These are phyloP conservation scores for Cephus runcator DNA, from an alignment of 2,888 invertebrate species.

Conservation along the genomic window DNA sequence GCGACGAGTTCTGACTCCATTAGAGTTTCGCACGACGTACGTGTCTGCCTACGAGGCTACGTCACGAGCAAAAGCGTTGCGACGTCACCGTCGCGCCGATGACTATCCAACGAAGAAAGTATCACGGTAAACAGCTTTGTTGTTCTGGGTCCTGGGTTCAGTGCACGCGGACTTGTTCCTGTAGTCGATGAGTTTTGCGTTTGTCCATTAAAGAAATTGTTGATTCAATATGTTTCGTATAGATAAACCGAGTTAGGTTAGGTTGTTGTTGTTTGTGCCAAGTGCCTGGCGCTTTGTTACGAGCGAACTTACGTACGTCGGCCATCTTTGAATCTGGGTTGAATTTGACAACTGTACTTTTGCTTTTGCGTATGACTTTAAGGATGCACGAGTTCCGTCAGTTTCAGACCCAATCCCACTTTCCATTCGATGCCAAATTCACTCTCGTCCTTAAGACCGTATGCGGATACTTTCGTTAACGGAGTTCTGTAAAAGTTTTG, in stretches of 20 bases:
- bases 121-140: conserved; percentile 55
- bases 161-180: not conserved
- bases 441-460: conserved; percentile 33
- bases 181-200: not conserved
- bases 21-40: not conserved
- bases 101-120: conserved; percentile 38
- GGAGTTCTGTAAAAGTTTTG: not conserved
- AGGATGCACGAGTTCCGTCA: not conserved
- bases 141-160: conserved; percentile 49
- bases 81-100: conserved; percentile 2
- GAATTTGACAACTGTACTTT: not conserved
- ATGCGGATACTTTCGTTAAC: not conserved
- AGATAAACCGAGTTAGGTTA: not conserved
- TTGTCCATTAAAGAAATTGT: not conserved
- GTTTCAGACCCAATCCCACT: not conserved
- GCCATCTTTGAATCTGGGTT: not conserved
- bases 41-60: not conserved
- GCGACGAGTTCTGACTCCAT: not conserved
- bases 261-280: not conserved
- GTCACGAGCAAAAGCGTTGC: not conserved
- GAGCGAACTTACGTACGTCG: not conserved
- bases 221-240: not conserved
- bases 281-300: not conserved
- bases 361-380: not conserved
- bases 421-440: conserved; percentile 36